Evolutionary conservation across 1,140 invertebrate genomes (phyloP), one percentile per base, ranked within the genome.

Genomic region (Drosophila bifasciata): DNA sequence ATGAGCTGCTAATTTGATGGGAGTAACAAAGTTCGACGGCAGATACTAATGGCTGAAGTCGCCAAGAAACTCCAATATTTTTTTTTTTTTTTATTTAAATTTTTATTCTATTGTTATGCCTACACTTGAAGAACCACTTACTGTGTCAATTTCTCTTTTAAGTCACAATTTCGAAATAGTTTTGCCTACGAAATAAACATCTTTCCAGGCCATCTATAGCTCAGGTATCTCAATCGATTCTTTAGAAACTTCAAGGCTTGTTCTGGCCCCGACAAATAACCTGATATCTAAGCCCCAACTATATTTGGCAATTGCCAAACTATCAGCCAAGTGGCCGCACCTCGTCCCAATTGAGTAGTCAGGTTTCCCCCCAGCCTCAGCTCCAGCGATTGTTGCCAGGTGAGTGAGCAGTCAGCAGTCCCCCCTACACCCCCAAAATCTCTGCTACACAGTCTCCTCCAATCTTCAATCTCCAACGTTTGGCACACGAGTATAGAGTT

Each of bases 401-500:
- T 55, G 49, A 75, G 41, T 75, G 71, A 74, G 48, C 64, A 48
- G 28, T n/a, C 63, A 5, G 23, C 19, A 21, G 19, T 3, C 19
- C 1, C 19, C 19, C 1, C 19, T 2, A 3, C 19, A 21, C 3
- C 19, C 23, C 23, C 5, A 25, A 25, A 25, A 25, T 25, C 23
- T 21, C 19, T 21, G 19, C 19, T 4, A 3, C 2, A 11, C 11
- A 36, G 11, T 36, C 32, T 36, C 32, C 32, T 32, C 43, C 28
- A 49, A 44, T 51, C 60, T 59, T 28, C 40, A 70, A 58, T 50
- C 49, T 46, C 40, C 9, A 25, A 13, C 43, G 41, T 51, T 36
- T 44, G 58, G 45, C 80, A 55, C 79, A 84, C 80, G 79, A 58
- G 61, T 79, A 84, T 79, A 72, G 45, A 50, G 62, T 85, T 85